Base-by-base conservation (phyloP, 2,113 vertebrate genomes). In the Chrysemys picta region DNA sequence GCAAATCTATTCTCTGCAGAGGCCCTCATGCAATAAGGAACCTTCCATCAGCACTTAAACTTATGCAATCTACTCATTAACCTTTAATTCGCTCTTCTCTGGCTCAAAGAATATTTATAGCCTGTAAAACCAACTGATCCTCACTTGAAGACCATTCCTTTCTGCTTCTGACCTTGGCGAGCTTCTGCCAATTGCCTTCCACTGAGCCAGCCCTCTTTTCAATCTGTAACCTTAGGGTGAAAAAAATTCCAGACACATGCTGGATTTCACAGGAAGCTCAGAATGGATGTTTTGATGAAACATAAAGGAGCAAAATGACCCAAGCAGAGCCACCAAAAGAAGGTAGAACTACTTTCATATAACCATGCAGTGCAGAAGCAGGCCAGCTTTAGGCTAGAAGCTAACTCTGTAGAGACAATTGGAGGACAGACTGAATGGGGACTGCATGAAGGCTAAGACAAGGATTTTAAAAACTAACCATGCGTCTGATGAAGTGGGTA, bases 51-150 rank as follows among this genome's bases (percentile, higher is more conserved):
- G 38, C 24, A 25, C 24, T 25, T 31, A 35, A 5, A 25, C 80
- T 62, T 87, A 87, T 82, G 62, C 29, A 81, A 62, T 35, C 84
- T 12, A 1, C 10, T 27, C 14, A 72, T 3, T 52, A 47, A 56
- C 22, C n/a, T n/a, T 94, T 79, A 45, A 76, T 47, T 87, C 85
- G 29, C 38, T 78, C 80, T 87, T 86, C 88, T 47, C 42, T 78
- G 38, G 42, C 75, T 86, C 52, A 84, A 89, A 84, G 84, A 17
- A 85, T 78, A 29, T 82, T 56, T 82, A 38, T 1, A 72, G 88
- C 79, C 94, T 96, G 81, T 89, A 90, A 94, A 97, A 93, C 24
- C 89, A 38, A 88, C 95, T 62, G 62, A 13, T 84, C 59, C 57
- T 22, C 62, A 88, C 92, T 84, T 52, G 1, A 57, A 94, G 79